These are phyloP conservation scores for Scaptomyza montana DNA, from an alignment of 1,140 invertebrate species.

Conservation along the genomic window DNA sequence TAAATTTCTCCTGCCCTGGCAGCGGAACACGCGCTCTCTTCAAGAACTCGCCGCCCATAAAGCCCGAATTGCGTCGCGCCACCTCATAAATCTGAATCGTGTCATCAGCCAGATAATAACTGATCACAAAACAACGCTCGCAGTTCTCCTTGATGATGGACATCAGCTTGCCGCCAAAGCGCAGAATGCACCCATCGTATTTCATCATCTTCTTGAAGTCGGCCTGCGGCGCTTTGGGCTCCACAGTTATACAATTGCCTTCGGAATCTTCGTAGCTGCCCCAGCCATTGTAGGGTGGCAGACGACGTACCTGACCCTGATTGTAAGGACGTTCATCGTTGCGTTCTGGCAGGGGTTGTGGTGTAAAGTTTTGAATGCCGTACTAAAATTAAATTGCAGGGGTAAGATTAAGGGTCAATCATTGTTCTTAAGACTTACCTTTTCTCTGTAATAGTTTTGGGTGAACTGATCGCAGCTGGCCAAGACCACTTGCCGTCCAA, in stretches of 20 bases:
- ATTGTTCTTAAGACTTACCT: conserved; percentile 47
- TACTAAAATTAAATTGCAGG: conserved; percentile 48
- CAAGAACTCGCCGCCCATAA: conserved; percentile 88
- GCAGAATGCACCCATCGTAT: conserved; percentile 91
- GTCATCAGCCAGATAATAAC: conserved; percentile 92
- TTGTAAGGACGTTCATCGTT: conserved; percentile 67
- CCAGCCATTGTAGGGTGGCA: conserved; percentile 95
- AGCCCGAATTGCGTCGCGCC: conserved; percentile 90
- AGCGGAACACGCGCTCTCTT: conserved; percentile 88
- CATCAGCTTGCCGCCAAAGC: conserved; percentile 91
- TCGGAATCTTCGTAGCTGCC: conserved; percentile 94
- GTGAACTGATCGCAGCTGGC: conserved; percentile 95
- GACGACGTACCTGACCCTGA: conserved; percentile 80
- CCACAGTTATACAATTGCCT: conserved; percentile 90
- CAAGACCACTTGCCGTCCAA: conserved; percentile 91
- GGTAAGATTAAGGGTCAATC: too few species aligned
- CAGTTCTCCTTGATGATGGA: conserved; percentile 88
- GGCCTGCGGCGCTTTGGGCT: conserved; percentile 90
- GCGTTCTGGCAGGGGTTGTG: conserved; percentile 84
- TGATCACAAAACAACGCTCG: conserved; percentile 91
- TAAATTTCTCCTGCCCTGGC: conserved; percentile 89
- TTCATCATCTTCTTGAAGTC: conserved; percentile 92
- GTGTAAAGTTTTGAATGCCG: conserved; percentile 86
- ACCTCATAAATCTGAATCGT: conserved; percentile 92
- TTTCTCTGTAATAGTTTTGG: conserved; percentile 92